Conservation (phyloP, 2,888 invertebrate species). For the Agriopis aurantiaria region DNA sequence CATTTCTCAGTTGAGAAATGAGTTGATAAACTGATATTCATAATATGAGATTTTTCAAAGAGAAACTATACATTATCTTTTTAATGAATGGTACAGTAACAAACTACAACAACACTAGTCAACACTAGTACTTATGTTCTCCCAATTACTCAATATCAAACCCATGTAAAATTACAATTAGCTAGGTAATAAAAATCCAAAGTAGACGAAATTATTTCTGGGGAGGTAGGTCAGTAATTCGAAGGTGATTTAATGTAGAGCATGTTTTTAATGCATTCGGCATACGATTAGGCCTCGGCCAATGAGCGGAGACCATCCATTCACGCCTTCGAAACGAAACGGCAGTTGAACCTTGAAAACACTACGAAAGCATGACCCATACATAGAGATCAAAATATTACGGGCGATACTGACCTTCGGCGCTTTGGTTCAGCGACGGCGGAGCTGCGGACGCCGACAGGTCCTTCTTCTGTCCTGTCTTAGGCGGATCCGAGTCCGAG, state of each 20-base stretch:
- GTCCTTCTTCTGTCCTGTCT: constrained; percentile 76
- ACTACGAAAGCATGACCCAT: constrained; percentile 56
- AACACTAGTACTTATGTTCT: background rate
- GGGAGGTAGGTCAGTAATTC: constrained; percentile 31
- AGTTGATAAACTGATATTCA: background rate
- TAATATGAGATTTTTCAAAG: constrained; percentile 7
- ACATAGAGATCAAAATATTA: constrained; percentile 51
- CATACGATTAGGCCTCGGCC: constrained; percentile 22
- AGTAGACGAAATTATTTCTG: constrained; percentile 9
- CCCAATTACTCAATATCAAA: constrained; percentile 1
- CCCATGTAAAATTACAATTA: constrained; percentile 2
- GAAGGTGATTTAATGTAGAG: constrained; percentile 15
- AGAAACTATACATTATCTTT: constrained; percentile 6
- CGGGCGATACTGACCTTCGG: constrained; percentile 72
- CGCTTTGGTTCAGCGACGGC: constrained; percentile 76
- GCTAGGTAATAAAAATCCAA: constrained; percentile 14
- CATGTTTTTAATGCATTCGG: constrained; percentile 18
- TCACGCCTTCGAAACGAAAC: constrained; percentile 68
- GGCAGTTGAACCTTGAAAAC: constrained; percentile 77
- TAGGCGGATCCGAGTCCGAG: constrained; percentile 86
- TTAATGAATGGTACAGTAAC: constrained; percentile 1
- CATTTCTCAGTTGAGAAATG: too few relatives aligned
- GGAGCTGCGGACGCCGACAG: constrained; percentile 69
- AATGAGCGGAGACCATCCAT: constrained; percentile 50
- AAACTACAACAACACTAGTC: constrained; percentile 6